Evolutionary conservation across 1,140 invertebrate species (phyloP).

Genomic region (Drosophila carrolli): DNA sequence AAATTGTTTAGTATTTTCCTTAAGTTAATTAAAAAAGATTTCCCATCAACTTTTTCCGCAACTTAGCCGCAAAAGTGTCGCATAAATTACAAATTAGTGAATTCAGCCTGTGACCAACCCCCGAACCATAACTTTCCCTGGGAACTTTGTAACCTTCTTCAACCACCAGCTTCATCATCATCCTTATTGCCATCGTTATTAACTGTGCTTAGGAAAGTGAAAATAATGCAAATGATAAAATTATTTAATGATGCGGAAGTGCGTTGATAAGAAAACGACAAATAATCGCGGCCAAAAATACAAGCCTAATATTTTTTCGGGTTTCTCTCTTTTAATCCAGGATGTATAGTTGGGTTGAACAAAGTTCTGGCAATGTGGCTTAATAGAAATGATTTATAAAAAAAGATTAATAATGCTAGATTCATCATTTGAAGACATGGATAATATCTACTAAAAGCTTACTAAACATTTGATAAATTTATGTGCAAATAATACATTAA

Average conservation of each 20-base stretch:
- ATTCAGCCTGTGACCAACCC: slow-evolving; percentile 54
- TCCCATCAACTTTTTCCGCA: slow-evolving; percentile 43
- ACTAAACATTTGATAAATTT: no score
- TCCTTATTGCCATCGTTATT: slow-evolving; percentile 22
- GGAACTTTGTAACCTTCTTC: slow-evolving; percentile 31
- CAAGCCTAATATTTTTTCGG: slow-evolving; percentile 8
- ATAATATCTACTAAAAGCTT: no score
- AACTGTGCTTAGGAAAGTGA: slow-evolving; percentile 76
- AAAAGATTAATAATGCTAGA: background rate
- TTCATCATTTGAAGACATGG: no score
- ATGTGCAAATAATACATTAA: no score
- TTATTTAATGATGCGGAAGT: slow-evolving; percentile 83
- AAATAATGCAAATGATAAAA: slow-evolving; percentile 82
- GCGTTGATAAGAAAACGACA: slow-evolving; percentile 79
- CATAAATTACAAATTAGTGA: slow-evolving; percentile 81
- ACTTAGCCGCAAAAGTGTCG: slow-evolving; percentile 50
- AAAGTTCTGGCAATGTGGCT: background rate
- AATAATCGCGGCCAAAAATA: slow-evolving; percentile 54
- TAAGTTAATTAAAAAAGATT: slow-evolving; percentile 74
- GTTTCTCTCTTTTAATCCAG: slow-evolving; percentile 7
- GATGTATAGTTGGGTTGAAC: background rate
- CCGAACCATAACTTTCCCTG: slow-evolving; percentile 1
- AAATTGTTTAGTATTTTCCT: slow-evolving; percentile 19
- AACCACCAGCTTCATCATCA: slow-evolving; percentile 36
- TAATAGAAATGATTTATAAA: background rate